Evolutionary conservation across 2,113 vertebrate genomes (phyloP).

Genomic region (Cheirogaleus medius): DNA sequence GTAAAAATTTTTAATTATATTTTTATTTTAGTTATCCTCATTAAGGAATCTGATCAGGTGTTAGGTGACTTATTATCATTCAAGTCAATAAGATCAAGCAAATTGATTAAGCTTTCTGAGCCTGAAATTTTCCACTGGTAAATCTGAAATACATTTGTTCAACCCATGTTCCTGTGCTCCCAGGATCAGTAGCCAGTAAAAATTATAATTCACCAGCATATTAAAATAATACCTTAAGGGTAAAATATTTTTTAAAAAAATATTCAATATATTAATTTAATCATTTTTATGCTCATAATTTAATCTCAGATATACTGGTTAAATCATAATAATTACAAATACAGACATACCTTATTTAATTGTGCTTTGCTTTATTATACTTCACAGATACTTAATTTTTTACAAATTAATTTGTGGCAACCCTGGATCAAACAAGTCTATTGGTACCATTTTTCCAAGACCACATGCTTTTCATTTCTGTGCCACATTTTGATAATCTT

Average conservation of each 20-base stretch:
- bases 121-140: neutral
- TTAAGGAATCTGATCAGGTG: neutral
- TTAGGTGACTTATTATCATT: neutral
- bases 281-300: neutral
- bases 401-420: neutral
- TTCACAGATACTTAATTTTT: neutral
- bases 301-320: neutral
- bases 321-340: neutral
- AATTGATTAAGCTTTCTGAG: neutral
- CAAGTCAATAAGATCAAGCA: neutral
- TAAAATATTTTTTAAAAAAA: neutral
- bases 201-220: neutral
- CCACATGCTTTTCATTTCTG: neutral
- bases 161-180: neutral
- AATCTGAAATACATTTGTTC: neutral
- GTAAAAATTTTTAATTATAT: neutral
- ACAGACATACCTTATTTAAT: neutral
- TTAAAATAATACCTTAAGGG: neutral
- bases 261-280: neutral
- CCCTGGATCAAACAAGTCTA: neutral
- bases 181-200: neutral
- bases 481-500: neutral
- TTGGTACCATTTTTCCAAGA: neutral
- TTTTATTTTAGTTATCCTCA: neutral
- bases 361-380: neutral